A percentile compares a stretch with the other conserved stretches of the same genome.
phyloP scores from a whole-genome alignment of 2,888 invertebrate species.

The Lycophotia porphyrea region DNA sequence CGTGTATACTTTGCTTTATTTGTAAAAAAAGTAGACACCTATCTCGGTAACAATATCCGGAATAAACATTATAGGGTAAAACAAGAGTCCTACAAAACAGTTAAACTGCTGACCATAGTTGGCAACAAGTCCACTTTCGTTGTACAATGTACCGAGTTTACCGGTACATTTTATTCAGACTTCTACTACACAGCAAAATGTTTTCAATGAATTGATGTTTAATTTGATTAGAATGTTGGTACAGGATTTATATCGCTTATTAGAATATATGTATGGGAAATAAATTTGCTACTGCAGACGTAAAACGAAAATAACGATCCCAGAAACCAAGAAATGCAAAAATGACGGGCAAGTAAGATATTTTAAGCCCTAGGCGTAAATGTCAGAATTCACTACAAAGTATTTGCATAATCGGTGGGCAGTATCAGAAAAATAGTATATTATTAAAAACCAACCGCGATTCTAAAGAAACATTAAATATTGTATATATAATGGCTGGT shows the following conservation, averaged over 20 bases:
- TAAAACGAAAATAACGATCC: neutral
- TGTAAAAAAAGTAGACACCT: slow-evolving; percentile 34
- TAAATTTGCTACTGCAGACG: neutral
- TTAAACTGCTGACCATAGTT: slow-evolving; percentile 41
- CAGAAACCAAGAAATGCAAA: neutral
- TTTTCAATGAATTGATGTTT: neutral
- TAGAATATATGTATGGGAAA: neutral
- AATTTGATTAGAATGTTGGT: neutral
- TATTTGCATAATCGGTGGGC: slow-evolving; percentile 7
- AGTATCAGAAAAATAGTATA: slow-evolving; percentile 11
- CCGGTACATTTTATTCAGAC: neutral
- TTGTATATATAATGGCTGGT: slow-evolving; percentile 27
- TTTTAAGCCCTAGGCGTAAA: slow-evolving; percentile 3
- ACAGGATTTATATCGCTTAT: neutral
- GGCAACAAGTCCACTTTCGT: slow-evolving; percentile 38
- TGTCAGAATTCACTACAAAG: neutral
- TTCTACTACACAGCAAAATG: neutral
- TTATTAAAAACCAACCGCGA: slow-evolving; percentile 39
- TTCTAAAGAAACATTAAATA: slow-evolving; percentile 35
- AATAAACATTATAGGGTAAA: slow-evolving; percentile 36
- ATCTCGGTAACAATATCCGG: slow-evolving; percentile 30
- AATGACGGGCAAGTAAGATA: neutral
- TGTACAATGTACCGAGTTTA: slow-evolving; percentile 11
- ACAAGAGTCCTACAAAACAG: slow-evolving; percentile 40
- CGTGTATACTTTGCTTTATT: slow-evolving; percentile 39